Evolutionary conservation across 2,113 vertebrate species (phyloP).

Genomic region (Sclerurus mexicanus): DNA sequence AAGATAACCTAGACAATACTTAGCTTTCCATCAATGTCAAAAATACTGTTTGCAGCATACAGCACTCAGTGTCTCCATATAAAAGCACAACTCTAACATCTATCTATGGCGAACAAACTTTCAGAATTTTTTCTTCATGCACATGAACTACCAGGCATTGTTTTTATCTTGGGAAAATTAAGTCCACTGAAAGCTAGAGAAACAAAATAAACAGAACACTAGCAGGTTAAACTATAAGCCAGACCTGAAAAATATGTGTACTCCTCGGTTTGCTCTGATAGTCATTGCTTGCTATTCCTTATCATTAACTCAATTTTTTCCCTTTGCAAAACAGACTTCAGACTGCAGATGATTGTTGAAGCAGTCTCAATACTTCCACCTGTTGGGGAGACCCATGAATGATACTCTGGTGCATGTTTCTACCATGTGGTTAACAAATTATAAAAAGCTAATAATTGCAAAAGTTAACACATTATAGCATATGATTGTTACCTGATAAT

Average conservation of each 20-base stretch:
- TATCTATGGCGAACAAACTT: not conserved
- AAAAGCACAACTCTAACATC: not conserved
- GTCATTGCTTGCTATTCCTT: not conserved
- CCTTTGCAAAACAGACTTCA: not conserved
- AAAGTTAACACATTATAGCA: not conserved
- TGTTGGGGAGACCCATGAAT: not conserved
- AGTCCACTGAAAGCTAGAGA: not conserved
- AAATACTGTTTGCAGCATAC: not conserved
- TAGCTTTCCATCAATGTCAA: not conserved
- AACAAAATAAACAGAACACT: not conserved
- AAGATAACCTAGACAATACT: not conserved
- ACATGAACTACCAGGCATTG: not conserved
- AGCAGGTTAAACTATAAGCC: not conserved
- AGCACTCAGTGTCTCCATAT: not conserved
- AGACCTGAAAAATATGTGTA: not conserved
- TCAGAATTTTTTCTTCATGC: not conserved
- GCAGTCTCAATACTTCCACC: not conserved
- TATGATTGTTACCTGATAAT: not conserved
- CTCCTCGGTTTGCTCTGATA: not conserved
- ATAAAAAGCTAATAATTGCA: not conserved
- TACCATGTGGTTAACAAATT: not conserved
- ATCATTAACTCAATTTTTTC: rapidly evolving
- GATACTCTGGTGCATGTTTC: not conserved
- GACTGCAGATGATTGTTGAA: not conserved
- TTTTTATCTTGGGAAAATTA: not conserved